These are phyloP conservation scores for Upupa epops DNA, from an alignment of 2,113 vertebrate species.

Conservation along the genomic window DNA sequence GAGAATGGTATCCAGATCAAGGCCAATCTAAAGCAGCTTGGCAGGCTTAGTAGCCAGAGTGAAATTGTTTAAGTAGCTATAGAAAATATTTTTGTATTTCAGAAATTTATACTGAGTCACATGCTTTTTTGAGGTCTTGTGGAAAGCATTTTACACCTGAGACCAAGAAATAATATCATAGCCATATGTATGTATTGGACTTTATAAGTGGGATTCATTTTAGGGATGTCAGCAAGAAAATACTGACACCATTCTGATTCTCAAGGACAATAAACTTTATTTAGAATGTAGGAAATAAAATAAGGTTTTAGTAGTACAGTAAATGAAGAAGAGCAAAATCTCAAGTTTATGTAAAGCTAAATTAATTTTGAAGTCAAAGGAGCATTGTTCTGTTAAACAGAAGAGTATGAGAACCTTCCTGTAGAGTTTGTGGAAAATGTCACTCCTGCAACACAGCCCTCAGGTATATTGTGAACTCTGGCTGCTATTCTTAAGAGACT, in stretches of 20 bases:
- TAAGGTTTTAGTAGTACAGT: neutral
- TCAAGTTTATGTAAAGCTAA: neutral
- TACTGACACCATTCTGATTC: neutral
- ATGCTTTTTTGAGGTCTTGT: neutral
- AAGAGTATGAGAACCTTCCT: neutral
- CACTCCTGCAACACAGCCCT: neutral
- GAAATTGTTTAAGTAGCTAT: neutral
- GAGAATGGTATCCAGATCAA: neutral
- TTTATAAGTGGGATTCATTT: neutral
- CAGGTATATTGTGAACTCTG: neutral
- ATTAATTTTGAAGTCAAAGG: neutral
- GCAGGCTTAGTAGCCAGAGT: neutral
- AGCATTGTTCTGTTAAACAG: neutral
- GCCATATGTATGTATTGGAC: neutral
- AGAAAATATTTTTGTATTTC: neutral
- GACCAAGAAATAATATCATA: neutral
- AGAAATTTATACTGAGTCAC: neutral
- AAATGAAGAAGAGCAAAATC: neutral
- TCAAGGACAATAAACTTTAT: neutral
- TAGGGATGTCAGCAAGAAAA: neutral
- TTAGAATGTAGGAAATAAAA: neutral
- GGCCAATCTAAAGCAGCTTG: neutral
- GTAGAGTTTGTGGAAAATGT: constrained; percentile 8
- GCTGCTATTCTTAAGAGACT: neutral
- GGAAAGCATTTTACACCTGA: neutral